Percentiles rank a stretch among this genome's conserved stretches.
Evolutionary conservation across 1,140 invertebrate genomes (phyloP).

Genomic region (Caenorhabditis latens): DNA sequence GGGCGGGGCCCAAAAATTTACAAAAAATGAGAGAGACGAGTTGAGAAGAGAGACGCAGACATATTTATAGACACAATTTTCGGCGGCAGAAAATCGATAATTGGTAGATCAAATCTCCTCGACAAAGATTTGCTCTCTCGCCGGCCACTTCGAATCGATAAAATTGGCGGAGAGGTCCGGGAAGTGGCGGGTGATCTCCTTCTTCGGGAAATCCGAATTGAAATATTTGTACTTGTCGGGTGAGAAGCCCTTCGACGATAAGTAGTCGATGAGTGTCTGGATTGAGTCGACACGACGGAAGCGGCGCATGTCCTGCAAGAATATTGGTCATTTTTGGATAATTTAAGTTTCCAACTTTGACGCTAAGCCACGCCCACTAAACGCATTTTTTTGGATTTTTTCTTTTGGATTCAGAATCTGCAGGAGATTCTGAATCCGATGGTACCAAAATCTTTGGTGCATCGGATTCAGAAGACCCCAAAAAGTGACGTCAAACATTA

Average conservation of each 20-base stretch:
- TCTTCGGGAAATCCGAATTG: slow-evolving; percentile 63
- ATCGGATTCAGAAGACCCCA: too few species aligned
- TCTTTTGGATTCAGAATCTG: too few species aligned
- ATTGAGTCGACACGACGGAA: slow-evolving; percentile 52
- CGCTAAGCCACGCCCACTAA: too few species aligned
- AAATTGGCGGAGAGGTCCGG: not conserved
- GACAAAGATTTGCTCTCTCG: slow-evolving; percentile 59
- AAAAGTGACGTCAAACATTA: too few species aligned
- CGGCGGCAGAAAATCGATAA: not conserved
- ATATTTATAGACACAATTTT: slow-evolving; percentile 36
- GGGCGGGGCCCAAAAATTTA: not conserved
- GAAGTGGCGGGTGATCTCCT: slow-evolving; percentile 56
- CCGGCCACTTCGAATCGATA: slow-evolving; percentile 54
- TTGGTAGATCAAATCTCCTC: slow-evolving; percentile 49
- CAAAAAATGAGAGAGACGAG: not conserved
- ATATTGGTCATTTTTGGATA: not conserved
- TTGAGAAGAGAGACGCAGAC: not conserved
- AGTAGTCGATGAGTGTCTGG: slow-evolving; percentile 21
- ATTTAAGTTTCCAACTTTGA: too few species aligned
- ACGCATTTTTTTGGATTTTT: too few species aligned
- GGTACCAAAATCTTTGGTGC: too few species aligned
- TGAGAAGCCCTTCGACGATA: slow-evolving; percentile 56
- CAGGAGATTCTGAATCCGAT: too few species aligned
- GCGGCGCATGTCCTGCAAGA: slow-evolving; percentile 58
- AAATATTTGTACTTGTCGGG: slow-evolving; percentile 57